Percentiles rank a stretch among this genome's conserved stretches.
phyloP scores from a whole-genome alignment of 2,113 vertebrate genomes.

The Carlito syrichta region DNA sequence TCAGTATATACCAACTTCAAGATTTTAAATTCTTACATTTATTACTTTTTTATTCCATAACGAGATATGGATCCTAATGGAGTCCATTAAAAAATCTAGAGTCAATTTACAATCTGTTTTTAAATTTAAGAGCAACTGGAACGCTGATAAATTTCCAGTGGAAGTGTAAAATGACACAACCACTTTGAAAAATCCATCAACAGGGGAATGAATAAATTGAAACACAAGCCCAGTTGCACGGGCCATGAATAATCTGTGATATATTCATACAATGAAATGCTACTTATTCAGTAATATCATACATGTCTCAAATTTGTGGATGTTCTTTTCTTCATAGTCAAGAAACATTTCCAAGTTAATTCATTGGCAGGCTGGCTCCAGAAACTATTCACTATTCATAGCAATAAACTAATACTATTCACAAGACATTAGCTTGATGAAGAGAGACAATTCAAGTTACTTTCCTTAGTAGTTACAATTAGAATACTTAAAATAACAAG shows the following conservation, averaged over 20 bases:
- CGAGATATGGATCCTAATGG: background rate
- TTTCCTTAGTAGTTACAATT: background rate
- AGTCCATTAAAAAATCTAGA: background rate
- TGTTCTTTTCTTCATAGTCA: background rate
- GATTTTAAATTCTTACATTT: background rate
- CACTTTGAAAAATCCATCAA: background rate
- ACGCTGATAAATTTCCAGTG: background rate
- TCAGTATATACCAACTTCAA: background rate
- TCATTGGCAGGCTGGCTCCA: background rate
- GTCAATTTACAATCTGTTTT: background rate
- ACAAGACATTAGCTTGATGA: background rate
- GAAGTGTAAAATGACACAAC: background rate
- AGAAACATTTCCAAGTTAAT: background rate
- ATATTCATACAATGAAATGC: background rate
- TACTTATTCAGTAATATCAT: background rate
- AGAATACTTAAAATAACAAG: background rate
- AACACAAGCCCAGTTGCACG: background rate
- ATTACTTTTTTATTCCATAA: background rate
- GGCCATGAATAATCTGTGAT: background rate
- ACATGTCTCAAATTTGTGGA: background rate
- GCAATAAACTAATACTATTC: background rate
- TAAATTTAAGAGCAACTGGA: background rate
- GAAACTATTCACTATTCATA: too few species aligned
- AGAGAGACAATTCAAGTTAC: background rate
- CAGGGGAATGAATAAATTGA: background rate